phyloP scores from a whole-genome alignment of 2,113 vertebrate species.

The Aspidoscelis tigris region DNA sequence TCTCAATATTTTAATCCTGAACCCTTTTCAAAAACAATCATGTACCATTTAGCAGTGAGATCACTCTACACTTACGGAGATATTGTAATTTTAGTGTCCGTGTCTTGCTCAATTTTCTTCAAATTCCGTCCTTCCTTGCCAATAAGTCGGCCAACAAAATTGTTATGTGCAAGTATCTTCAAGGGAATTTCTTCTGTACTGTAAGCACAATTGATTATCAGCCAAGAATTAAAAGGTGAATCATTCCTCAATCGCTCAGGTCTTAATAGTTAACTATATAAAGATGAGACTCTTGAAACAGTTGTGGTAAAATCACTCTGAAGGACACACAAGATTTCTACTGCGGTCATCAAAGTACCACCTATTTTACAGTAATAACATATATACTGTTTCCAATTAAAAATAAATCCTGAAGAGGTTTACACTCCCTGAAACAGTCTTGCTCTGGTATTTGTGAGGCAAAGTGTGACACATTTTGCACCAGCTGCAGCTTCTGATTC shows the following conservation, averaged over 20 bases:
- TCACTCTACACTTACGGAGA: slow-evolving; percentile 86
- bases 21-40: not conserved
- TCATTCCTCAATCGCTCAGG: not conserved
- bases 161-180: slow-evolving; percentile 98
- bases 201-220: slow-evolving; percentile 46
- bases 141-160: slow-evolving; percentile 96
- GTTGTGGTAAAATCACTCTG: not conserved
- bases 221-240: not conserved
- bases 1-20: not conserved
- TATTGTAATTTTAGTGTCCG: slow-evolving; percentile 97
- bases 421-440: too few relatives aligned
- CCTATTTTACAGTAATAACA: not conserved
- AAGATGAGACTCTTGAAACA: not conserved
- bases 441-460: too few relatives aligned
- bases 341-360: not conserved
- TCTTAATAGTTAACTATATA: not conserved
- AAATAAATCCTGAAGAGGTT: too few relatives aligned
- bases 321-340: not conserved
- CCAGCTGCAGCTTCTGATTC: too few relatives aligned
- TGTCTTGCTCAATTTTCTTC: slow-evolving; percentile 98
- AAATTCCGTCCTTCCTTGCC: slow-evolving; percentile 98
- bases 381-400: too few relatives aligned
- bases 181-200: slow-evolving; percentile 97
- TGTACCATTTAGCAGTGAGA: slow-evolving; percentile 4
- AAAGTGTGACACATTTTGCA: too few relatives aligned